phyloP scores from a whole-genome alignment of 2,888 invertebrate genomes.

The Tyria jacobaeae region DNA sequence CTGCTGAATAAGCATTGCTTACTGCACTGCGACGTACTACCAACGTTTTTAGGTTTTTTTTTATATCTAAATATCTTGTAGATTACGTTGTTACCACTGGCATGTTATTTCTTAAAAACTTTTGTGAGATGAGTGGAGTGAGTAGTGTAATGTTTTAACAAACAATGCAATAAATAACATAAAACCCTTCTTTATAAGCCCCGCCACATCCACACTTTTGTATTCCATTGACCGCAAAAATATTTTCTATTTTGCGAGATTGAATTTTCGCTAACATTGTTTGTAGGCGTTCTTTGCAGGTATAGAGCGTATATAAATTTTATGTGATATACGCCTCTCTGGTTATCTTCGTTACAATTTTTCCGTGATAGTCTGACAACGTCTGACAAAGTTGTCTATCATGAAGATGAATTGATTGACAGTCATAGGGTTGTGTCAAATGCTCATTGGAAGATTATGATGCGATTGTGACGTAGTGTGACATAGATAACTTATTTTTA shows the following conservation, averaged over 20 bases:
- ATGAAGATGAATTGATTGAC: slow-evolving; percentile 15
- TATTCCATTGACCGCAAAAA: slow-evolving; percentile 84
- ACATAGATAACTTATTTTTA: too few species aligned
- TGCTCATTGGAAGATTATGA: neutral
- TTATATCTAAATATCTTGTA: too few species aligned
- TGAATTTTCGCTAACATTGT: slow-evolving; percentile 82
- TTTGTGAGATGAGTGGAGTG: slow-evolving; percentile 15
- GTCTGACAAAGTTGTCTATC: slow-evolving; percentile 47
- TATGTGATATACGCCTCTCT: slow-evolving; percentile 56
- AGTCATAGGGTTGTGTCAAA: neutral
- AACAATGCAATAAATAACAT: slow-evolving; percentile 58
- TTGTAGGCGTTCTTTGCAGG: slow-evolving; percentile 74
- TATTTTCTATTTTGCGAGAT: slow-evolving; percentile 83
- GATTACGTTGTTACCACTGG: too few species aligned
- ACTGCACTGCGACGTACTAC: too few species aligned
- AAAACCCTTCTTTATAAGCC: slow-evolving; percentile 58
- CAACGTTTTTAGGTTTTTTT: too few species aligned
- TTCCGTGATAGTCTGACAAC: slow-evolving; percentile 49
- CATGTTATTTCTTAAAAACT: too few species aligned
- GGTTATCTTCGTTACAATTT: slow-evolving; percentile 54
- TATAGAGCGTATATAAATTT: slow-evolving; percentile 65
- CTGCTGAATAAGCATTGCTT: too few species aligned
- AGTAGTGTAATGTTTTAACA: slow-evolving; percentile 38
- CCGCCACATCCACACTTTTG: slow-evolving; percentile 74
- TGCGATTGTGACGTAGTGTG: neutral